Base-by-base conservation (phyloP, 2,113 vertebrate species). In the Perognathus longimembris region DNA sequence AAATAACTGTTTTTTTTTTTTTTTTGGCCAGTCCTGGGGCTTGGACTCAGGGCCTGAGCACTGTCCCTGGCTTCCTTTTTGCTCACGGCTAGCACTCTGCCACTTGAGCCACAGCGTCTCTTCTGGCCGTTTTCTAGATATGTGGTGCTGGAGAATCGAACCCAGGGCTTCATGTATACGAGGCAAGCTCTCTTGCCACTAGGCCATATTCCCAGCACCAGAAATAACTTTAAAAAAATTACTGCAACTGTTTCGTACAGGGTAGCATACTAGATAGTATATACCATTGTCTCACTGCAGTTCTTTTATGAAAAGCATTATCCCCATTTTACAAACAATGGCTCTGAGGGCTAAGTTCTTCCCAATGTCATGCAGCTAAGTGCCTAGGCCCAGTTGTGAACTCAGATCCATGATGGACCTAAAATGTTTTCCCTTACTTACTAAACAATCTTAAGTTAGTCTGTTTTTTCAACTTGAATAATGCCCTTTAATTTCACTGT, bases 401-500 rank as follows among this genome's bases (percentile, higher is more conserved):
- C 32, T 21, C 20, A 26, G 61, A 75, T 66, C 15, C 54, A 57
- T 36, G 1, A 30, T 14, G 32, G 74, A 85, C 89, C 84, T 85
- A 91, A 92, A 84, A 89, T 80, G 76, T 89, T 38, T 70, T 28
- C 14, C 70, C n/a, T 40, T 78, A 71, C 61, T 20, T 66, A 88
- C 20, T 83, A 73, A 24, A 75, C 0, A 9, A 76, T 18, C 32
- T 79, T 82, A 64, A 77, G 20, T 40, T 79, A 61, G 78, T 77
- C 67, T 38, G 34, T 32, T 78, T 85, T 87, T 88, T 70, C 92
- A 80, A 34, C 59, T 76, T 89, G 76, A 95, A 87, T 38, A 79
- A 83, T 59, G 4, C 14, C 64, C 74, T 95, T 86, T 92, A 88
- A 94, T 89, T 80, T 84, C 34, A 77, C 54, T 91, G 92, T 93